Percentiles rank a stretch among this genome's conserved stretches.
These are phyloP conservation scores for Bos indicus DNA, from an alignment of 2,113 vertebrate genomes.

Conservation along the genomic window DNA sequence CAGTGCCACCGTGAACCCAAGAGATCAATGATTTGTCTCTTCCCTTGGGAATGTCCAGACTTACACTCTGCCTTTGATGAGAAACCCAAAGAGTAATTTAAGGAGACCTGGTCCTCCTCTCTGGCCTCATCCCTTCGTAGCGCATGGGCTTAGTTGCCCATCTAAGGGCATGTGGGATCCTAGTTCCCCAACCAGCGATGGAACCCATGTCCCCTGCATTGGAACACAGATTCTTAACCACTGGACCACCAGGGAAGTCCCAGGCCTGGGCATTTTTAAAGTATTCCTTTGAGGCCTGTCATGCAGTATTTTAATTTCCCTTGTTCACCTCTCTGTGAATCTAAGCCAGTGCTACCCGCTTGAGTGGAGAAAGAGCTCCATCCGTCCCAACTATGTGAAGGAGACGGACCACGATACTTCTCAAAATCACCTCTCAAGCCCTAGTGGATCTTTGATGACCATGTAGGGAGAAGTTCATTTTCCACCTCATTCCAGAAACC, in stretches of 20 bases:
- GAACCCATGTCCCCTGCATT: background rate
- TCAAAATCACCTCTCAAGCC: background rate
- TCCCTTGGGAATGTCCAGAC: background rate
- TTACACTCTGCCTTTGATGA: background rate
- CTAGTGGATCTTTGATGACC: background rate
- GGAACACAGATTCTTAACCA: background rate
- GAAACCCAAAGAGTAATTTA: background rate
- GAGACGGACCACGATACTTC: background rate
- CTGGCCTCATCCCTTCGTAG: background rate
- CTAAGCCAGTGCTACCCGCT: background rate
- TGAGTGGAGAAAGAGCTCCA: background rate
- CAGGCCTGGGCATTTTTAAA: background rate
- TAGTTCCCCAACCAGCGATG: background rate
- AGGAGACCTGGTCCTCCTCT: background rate
- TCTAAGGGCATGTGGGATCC: background rate
- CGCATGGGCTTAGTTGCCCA: background rate
- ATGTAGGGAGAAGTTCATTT: background rate
- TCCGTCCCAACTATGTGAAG: background rate
- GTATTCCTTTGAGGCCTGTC: background rate
- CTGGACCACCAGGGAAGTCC: background rate
- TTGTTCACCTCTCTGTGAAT: background rate
- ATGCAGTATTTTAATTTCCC: background rate
- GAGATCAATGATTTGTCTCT: background rate
- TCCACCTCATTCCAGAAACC: background rate
- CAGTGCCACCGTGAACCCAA: background rate